phyloP scores from a whole-genome alignment of 2,888 invertebrate species.

The Patella ulyssiponensis region DNA sequence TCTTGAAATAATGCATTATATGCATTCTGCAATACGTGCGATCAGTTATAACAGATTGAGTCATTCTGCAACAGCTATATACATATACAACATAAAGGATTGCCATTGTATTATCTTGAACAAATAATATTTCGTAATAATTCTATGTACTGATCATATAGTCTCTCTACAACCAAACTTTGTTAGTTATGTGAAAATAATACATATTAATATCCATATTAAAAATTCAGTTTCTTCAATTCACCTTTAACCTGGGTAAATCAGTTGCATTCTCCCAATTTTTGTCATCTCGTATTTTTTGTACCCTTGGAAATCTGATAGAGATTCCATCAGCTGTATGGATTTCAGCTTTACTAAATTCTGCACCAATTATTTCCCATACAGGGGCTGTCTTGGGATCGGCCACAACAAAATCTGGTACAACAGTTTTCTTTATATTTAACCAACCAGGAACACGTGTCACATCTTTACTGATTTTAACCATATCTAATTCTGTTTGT shows the following conservation, averaged over 20 bases:
- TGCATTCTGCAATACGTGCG: too few relatives aligned
- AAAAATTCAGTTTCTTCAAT: background rate
- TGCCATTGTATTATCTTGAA: too few relatives aligned
- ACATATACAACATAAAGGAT: too few relatives aligned
- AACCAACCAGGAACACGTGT: conserved; percentile 47
- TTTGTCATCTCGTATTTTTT: conserved; percentile 84
- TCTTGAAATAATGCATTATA: too few relatives aligned
- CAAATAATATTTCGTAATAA: too few relatives aligned
- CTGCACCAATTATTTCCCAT: conserved; percentile 92
- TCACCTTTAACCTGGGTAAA: conserved; percentile 73
- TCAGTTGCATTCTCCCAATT: conserved; percentile 87
- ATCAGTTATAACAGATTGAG: too few relatives aligned
- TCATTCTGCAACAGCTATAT: too few relatives aligned
- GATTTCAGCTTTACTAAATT: conserved; percentile 76
- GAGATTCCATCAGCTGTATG: conserved; percentile 96
- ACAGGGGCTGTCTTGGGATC: conserved; percentile 86
- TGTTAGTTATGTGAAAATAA: too few relatives aligned
- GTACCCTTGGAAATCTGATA: conserved; percentile 91
- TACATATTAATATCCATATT: background rate
- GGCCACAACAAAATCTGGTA: conserved; percentile 90
- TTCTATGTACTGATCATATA: too few relatives aligned
- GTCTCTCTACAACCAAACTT: too few relatives aligned
- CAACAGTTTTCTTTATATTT: conserved; percentile 78
- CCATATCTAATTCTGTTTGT: conserved; percentile 80
- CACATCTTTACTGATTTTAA: conserved; percentile 81